A percentile compares a stretch with the other conserved stretches of the same genome.
Evolutionary conservation across 2,888 invertebrate species (phyloP).

Genomic region (Maniola hyperantus): DNA sequence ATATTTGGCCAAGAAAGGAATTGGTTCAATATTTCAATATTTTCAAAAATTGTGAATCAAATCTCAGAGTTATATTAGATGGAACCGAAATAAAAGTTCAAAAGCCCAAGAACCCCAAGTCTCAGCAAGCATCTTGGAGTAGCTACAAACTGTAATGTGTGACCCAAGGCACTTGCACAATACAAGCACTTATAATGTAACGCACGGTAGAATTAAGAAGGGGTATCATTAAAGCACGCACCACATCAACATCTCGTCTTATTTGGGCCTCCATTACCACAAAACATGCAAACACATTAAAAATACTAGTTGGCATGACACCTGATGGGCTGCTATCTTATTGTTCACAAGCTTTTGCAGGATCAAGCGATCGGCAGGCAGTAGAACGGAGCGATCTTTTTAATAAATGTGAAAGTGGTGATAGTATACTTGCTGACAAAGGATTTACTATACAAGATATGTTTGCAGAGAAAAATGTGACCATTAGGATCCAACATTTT

Average conservation of each 20-base stretch:
- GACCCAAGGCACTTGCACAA: no score
- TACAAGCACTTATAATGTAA: no score
- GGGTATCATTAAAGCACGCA: no score
- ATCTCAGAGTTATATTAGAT: conserved; percentile 2
- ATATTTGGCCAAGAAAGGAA: conserved; percentile 9
- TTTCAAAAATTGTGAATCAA: background rate
- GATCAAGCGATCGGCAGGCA: background rate
- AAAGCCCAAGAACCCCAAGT: conserved; percentile 10
- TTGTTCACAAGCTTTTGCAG: background rate
- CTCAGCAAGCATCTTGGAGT: conserved; percentile 21
- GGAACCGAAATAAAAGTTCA: conserved; percentile 9
- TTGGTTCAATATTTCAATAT: background rate
- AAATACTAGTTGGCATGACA: conserved; percentile 10
- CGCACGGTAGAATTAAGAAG: no score
- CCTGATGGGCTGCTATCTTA: conserved; percentile 17
- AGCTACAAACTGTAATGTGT: no score
- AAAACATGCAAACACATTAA: conserved; percentile 18
- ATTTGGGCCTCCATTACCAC: no score
- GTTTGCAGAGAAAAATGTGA: background rate
- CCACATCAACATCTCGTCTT: no score
- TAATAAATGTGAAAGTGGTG: background rate
- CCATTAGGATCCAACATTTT: conserved; percentile 2
- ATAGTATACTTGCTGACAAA: background rate
- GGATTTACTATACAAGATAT: background rate
- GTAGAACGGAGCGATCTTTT: background rate